These are phyloP conservation scores for Adrianichthys oophorus DNA, from an alignment of 2,797 vertebrate species.

Conservation along the genomic window DNA sequence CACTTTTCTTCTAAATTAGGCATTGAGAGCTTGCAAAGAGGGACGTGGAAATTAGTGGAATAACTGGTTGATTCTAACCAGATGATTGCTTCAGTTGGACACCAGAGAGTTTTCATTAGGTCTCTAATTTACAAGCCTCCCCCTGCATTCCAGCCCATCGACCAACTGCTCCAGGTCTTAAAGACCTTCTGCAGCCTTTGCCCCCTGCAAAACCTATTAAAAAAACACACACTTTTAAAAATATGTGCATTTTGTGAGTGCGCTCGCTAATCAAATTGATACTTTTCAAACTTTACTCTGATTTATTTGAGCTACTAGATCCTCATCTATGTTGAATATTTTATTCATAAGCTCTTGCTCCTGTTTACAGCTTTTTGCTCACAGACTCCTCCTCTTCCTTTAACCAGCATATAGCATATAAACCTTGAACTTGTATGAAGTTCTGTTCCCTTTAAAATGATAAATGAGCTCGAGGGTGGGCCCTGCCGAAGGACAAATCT, in stretches of 20 bases:
- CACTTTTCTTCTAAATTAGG: conserved; percentile 96
- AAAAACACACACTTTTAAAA: conserved; percentile 44
- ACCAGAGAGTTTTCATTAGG: conserved; percentile 96
- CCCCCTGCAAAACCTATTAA: conserved; percentile 49
- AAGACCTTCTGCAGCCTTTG: conserved; percentile 71
- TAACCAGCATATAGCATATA: conserved; percentile 50
- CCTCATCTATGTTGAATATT: conserved; percentile 12
- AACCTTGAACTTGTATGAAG: conserved; percentile 51
- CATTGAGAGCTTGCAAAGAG: conserved; percentile 90
- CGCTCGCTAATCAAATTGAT: conserved; percentile 2
- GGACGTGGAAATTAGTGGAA: conserved; percentile 95
- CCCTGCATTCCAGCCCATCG: conserved; percentile 86
- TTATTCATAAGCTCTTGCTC: conserved; percentile 43
- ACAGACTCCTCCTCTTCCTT: conserved; percentile 19
- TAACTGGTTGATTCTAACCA: conserved; percentile 99
- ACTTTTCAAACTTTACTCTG: neutral
- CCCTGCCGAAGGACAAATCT: conserved; percentile 25
- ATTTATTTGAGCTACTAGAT: no score
- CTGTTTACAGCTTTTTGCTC: conserved; percentile 24
- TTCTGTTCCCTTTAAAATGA: conserved; percentile 49
- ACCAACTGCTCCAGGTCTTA: conserved; percentile 74
- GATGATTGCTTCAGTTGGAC: conserved; percentile 98
- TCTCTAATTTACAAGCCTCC: conserved; percentile 97
- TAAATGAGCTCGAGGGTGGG: conserved; percentile 36
- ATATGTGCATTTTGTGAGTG: conserved; percentile 25